These are phyloP conservation scores for Clarias macrocephalus DNA, from an alignment of 2,113 vertebrate genomes.

Conservation along the genomic window DNA sequence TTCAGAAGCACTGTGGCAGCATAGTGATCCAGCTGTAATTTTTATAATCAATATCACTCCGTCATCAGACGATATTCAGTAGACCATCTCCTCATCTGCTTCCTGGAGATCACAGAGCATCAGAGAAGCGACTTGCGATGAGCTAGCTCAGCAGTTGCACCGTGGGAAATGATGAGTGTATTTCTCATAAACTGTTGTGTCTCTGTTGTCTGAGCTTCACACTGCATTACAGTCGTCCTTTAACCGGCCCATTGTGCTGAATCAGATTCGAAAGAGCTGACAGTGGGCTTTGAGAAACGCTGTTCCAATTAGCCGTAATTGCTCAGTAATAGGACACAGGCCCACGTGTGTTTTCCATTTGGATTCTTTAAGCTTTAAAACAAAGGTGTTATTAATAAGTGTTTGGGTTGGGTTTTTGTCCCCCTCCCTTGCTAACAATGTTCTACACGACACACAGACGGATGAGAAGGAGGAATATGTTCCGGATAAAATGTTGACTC, in stretches of 20 bases:
- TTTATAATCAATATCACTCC: neutral
- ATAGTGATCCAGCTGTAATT: neutral
- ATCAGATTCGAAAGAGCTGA: conserved; percentile 35
- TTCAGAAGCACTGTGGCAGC: neutral
- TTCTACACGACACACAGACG: conserved; percentile 41
- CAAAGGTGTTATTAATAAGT: conserved; percentile 56
- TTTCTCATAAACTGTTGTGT: neutral
- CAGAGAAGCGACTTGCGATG: neutral
- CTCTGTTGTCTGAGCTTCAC: neutral
- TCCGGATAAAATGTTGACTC: conserved; percentile 14
- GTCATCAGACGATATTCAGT: neutral
- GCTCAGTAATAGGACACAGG: conserved; percentile 40
- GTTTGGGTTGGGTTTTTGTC: conserved; percentile 18
- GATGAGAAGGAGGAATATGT: conserved; percentile 32
- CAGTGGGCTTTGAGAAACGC: conserved; percentile 29
- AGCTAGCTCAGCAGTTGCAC: neutral
- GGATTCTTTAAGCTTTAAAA: conserved; percentile 43
- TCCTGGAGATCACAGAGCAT: neutral
- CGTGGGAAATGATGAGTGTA: neutral
- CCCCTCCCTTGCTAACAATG: neutral
- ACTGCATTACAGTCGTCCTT: neutral
- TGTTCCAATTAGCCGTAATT: conserved; percentile 51
- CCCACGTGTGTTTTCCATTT: conserved; percentile 44
- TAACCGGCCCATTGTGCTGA: conserved; percentile 33
- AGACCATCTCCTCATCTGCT: neutral